Base-by-base conservation (phyloP, 1,140 invertebrate genomes). In the Tetramorium alpestre region DNA sequence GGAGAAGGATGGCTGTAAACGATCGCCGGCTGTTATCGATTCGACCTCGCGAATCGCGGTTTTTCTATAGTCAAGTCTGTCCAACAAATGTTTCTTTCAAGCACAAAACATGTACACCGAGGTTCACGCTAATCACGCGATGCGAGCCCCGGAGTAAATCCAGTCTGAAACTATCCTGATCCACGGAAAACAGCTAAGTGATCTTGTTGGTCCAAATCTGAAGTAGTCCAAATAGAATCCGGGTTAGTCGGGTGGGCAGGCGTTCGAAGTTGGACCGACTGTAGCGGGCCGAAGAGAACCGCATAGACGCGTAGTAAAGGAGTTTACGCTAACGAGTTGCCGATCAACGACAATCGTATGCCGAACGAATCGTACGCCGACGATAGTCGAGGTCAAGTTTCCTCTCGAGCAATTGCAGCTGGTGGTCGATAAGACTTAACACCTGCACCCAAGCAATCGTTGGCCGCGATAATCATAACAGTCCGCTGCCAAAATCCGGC, bases 371-470 rank as follows among this genome's bases (percentile, higher is more conserved):
- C 56, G 76, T 28, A n/a, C 3, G 10, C 18, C 38, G 22, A 13
- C 56, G n/a, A 75, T 62, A 38, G 44, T 13, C 18, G 22, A 49
- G 41, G 25, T 49, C 67, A 38, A 44, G 16, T 81, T 25, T 54
- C 16, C 33, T 18, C 28, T 2, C 38, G 64, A 18, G 77, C 60
- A 54, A 78, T 67, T 62, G 64, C 22, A 67, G n/a, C 10, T 6
- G 22, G 3, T 51, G 76, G 13, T 81, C 85, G 85, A 86, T 86
- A 86, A 81, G 67, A 6, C 54, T 70, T 86, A 81, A 81, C 76
- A 86, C 41, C 64, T 86, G 76, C 85, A 44, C 38, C 51, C 76
- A 47, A 56, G 25, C 25, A 62, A 51, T 75, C 67, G 47, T 18
- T 10, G 28, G 64, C 54, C 69, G n/a, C 72, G 82, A 77, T 77